Percentiles rank a stretch among this genome's conserved stretches.
Evolutionary conservation across 2,888 invertebrate species (phyloP).

Genomic region (Pollenia amentaria): DNA sequence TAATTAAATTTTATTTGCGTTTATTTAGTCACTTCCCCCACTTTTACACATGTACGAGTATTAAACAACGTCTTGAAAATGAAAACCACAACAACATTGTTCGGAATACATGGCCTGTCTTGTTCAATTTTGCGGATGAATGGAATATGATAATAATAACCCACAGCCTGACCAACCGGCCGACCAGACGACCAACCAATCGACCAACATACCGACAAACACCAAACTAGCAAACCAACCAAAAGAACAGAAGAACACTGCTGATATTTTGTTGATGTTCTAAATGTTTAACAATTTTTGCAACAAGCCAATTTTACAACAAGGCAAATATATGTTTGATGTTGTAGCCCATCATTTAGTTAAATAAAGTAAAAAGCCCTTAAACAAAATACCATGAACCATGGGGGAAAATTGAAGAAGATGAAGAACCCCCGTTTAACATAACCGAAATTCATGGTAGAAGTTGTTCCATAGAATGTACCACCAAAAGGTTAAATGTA

Average conservation of each 20-base stretch:
- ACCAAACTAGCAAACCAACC: slow-evolving; percentile 30
- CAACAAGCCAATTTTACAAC: slow-evolving; percentile 72
- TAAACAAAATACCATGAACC: slow-evolving; percentile 57
- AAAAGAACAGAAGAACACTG: slow-evolving; percentile 31
- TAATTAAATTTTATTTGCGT: background rate
- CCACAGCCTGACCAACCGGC: slow-evolving; percentile 58
- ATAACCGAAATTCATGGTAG: slow-evolving; percentile 44
- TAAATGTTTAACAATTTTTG: slow-evolving; percentile 73
- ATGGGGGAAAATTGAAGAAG: background rate
- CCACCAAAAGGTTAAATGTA: slow-evolving; percentile 74
- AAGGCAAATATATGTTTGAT: slow-evolving; percentile 11
- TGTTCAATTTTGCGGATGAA: slow-evolving; percentile 73
- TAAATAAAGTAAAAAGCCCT: slow-evolving; percentile 53
- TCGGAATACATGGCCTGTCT: slow-evolving; percentile 68
- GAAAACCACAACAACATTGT: slow-evolving; percentile 63
- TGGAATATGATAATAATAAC: slow-evolving; percentile 74
- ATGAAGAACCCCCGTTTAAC: slow-evolving; percentile 35
- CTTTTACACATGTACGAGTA: background rate
- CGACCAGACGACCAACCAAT: slow-evolving; percentile 16
- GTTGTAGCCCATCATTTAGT: slow-evolving; percentile 40
- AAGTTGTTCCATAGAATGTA: slow-evolving; percentile 59
- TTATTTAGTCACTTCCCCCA: slow-evolving; percentile 8
- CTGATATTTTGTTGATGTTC: slow-evolving; percentile 72
- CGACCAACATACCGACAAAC: slow-evolving; percentile 34
- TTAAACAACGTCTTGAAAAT: background rate